These are phyloP conservation scores for Copsychus sechellarum DNA, from an alignment of 2,113 vertebrate genomes.

Conservation along the genomic window DNA sequence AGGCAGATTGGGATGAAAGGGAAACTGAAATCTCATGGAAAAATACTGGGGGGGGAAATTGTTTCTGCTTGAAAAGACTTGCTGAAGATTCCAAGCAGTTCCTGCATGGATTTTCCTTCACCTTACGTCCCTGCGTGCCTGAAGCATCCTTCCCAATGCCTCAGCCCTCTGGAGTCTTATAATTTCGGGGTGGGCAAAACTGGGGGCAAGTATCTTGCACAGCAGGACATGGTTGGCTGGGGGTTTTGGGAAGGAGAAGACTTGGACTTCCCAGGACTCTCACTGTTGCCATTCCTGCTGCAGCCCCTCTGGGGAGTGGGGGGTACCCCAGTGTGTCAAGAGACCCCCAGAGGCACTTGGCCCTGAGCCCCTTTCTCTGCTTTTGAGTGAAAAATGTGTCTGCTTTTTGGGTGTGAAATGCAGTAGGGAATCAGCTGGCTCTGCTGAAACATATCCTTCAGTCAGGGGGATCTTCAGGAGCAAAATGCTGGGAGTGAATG, in stretches of 20 bases:
- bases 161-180: background rate
- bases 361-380: accelerated
- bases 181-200: background rate
- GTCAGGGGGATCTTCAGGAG: background rate
- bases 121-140: accelerated
- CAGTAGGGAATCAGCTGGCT: background rate
- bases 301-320: accelerated
- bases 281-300: accelerated
- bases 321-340: background rate
- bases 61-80: background rate
- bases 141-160: background rate
- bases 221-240: background rate
- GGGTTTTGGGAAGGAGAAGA: background rate
- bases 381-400: background rate
- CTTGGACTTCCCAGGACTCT: background rate
- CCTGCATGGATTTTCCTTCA: background rate
- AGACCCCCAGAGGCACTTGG: background rate
- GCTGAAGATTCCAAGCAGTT: background rate
- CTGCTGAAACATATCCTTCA: accelerated
- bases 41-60: background rate
- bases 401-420: background rate
- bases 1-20: background rate
- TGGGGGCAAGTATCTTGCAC: background rate
- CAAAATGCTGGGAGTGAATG: background rate
- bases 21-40: background rate